Conservation (phyloP, 1,140 invertebrate genomes). For the Pseudoatta argentina region DNA sequence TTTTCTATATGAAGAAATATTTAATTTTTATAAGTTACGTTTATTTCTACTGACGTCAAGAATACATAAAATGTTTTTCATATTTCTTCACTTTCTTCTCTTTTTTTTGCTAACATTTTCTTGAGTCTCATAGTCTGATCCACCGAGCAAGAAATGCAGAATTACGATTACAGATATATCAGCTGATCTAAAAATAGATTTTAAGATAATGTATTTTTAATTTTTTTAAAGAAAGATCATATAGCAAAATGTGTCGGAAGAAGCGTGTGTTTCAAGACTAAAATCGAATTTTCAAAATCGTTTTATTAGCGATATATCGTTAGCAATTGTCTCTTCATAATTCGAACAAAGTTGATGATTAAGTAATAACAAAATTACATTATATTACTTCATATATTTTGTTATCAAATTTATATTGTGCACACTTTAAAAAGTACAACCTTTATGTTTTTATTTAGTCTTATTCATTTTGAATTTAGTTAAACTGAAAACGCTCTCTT, state of each 20-base stretch:
- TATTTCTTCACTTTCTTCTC: not conserved
- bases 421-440: not conserved
- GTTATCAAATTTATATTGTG: not conserved
- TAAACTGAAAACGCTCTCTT: not conserved
- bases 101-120: not conserved
- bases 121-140: not conserved
- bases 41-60: not conserved
- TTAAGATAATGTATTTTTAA: not conserved
- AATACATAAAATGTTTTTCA: not conserved
- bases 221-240: not conserved
- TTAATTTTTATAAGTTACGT: slow-evolving; percentile 3
- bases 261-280: not conserved
- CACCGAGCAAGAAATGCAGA: not conserved
- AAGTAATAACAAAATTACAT: not conserved
- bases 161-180: not conserved
- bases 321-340: not conserved
- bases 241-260: not conserved
- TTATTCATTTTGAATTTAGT: not conserved
- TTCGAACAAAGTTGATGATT: not conserved
- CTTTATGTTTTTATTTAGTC: not conserved
- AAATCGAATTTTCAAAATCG: not conserved
- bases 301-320: not conserved
- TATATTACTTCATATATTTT: not conserved
- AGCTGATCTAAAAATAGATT: not conserved
- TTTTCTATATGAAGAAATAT: not conserved